phyloP scores from a whole-genome alignment of 2,797 vertebrate species.

The Coracias cyanogaster region DNA sequence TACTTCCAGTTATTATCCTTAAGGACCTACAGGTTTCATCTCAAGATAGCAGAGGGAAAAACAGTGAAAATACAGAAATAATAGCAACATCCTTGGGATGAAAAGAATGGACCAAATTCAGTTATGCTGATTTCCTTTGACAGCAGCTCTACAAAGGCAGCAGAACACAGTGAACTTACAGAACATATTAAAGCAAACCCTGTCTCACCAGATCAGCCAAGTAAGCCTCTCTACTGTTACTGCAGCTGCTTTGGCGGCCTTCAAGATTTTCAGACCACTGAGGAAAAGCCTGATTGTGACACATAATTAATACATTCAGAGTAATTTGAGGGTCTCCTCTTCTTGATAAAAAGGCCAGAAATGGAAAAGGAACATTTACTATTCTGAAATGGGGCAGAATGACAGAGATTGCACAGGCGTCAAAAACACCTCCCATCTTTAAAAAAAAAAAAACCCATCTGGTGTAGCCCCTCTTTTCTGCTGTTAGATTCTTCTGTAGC shows the following conservation, averaged over 20 bases:
- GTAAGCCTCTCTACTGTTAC: neutral
- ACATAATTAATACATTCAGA: neutral
- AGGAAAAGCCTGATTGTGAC: neutral
- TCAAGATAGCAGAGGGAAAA: neutral
- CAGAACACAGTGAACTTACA: neutral
- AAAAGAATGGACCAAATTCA: neutral
- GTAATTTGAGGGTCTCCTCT: neutral
- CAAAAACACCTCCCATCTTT: neutral
- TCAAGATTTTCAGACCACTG: neutral
- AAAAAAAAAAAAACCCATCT: fast-evolving
- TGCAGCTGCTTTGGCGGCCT: neutral
- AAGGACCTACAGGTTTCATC: neutral
- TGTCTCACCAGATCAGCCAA: neutral
- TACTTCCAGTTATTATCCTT: neutral
- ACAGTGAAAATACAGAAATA: neutral
- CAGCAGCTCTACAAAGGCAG: neutral
- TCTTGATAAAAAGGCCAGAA: neutral
- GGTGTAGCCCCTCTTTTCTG: neutral
- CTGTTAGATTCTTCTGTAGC: neutral
- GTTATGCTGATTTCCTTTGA: neutral
- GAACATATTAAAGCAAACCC: neutral
- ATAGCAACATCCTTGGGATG: neutral
- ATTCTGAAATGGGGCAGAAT: neutral
- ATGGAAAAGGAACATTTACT: neutral
- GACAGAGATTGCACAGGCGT: neutral